phyloP scores from a whole-genome alignment of 2,888 invertebrate species.

The Cinara cedri region DNA sequence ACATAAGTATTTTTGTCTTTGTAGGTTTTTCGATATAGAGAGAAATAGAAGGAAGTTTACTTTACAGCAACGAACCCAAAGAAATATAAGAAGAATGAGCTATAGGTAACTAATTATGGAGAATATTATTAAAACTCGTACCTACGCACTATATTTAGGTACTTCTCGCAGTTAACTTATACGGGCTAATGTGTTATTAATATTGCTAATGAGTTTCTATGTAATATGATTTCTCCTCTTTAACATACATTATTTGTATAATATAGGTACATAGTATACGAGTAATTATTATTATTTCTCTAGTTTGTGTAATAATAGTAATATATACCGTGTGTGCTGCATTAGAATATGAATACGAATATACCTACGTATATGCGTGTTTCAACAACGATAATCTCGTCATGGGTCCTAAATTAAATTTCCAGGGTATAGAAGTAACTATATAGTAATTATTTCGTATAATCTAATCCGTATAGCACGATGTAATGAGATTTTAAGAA shows the following conservation, averaged over 20 bases:
- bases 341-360: neutral
- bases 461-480: neutral
- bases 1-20: too few relatives aligned
- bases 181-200: neutral
- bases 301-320: neutral
- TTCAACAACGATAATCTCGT: slow-evolving; percentile 32
- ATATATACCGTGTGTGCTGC: too few relatives aligned
- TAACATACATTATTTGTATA: neutral
- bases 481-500: slow-evolving; percentile 16
- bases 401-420: slow-evolving; percentile 3
- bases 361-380: neutral
- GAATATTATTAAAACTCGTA: slow-evolving; percentile 1
- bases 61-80: too few relatives aligned
- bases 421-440: neutral
- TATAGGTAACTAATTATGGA: too few relatives aligned
- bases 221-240: neutral
- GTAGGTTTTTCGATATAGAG: too few relatives aligned
- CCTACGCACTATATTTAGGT: neutral
- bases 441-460: slow-evolving; percentile 34
- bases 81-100: too few relatives aligned
- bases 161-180: neutral
- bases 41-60: too few relatives aligned
- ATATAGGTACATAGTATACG: too few relatives aligned
- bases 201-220: neutral
- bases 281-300: neutral